Conservation (phyloP, 2,888 invertebrate genomes). For the Micoletzkya japonica region DNA sequence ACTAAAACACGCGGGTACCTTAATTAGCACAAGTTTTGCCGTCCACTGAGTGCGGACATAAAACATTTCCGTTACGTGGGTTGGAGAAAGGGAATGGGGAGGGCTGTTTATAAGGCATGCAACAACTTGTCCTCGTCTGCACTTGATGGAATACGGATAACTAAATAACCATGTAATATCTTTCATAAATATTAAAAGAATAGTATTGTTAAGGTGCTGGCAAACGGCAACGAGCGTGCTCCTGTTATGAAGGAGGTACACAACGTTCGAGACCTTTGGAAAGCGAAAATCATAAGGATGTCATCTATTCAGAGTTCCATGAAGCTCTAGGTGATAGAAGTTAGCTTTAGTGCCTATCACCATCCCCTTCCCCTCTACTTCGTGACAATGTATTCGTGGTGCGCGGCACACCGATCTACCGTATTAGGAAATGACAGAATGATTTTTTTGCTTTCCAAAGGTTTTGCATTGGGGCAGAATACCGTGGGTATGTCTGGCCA, state of each 20-base stretch:
- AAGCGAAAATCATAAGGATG: no score
- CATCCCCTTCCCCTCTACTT: neutral
- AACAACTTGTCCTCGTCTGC: no score
- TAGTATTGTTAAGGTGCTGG: neutral
- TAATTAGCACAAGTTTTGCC: no score
- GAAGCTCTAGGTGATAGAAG: neutral
- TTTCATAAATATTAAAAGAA: neutral
- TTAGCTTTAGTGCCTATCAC: neutral
- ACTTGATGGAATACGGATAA: no score
- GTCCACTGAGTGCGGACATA: no score
- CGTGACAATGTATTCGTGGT: no score
- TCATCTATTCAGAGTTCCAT: neutral
- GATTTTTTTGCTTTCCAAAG: no score
- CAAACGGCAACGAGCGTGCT: slow-evolving; percentile 19
- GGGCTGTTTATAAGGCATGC: neutral
- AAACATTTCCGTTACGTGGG: neutral
- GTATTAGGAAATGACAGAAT: no score
- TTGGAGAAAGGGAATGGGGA: neutral
- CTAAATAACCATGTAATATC: neutral
- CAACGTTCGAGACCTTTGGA: neutral
- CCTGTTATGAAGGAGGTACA: slow-evolving; percentile 19
- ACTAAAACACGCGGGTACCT: no score
- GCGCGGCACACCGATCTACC: no score
- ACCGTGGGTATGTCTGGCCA: no score
- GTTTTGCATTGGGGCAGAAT: no score